phyloP scores from a whole-genome alignment of 1,140 invertebrate genomes.

The Brachionus sp. region DNA sequence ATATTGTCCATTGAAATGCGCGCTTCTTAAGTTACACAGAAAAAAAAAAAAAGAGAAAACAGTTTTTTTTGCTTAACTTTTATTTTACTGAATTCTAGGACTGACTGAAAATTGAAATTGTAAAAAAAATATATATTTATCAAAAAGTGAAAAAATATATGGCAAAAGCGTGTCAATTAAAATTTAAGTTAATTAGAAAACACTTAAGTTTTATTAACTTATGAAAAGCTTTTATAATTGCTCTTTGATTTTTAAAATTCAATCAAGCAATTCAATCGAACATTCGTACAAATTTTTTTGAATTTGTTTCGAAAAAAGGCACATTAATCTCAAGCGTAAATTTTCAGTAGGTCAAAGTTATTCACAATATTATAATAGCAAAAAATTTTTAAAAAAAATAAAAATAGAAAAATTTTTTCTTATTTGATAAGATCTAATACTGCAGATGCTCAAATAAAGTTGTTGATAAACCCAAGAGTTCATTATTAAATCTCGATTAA shows the following conservation, averaged over 20 bases:
- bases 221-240: constrained; percentile 22
- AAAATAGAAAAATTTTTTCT: background rate
- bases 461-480: background rate
- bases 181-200: constrained; percentile 1
- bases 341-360: background rate
- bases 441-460: background rate
- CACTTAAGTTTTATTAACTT: constrained; percentile 14
- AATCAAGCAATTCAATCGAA: background rate
- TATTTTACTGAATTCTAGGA: background rate
- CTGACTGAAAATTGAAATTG: background rate
- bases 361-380: background rate
- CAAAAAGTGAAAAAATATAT: constrained; percentile 1
- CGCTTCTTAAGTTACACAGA: background rate
- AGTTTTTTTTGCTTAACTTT: background rate
- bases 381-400: background rate
- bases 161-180: constrained; percentile 31
- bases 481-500: background rate
- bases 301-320: background rate
- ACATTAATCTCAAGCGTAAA: background rate
- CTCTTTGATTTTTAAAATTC: constrained; percentile 4
- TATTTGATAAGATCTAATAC: background rate
- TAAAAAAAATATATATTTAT: background rate
- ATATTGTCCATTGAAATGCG: background rate
- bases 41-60: background rate
- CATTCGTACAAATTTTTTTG: background rate